phyloP scores from a whole-genome alignment of 35 echinoderm and acorn worm species.

The Apostichopus japonicus region DNA sequence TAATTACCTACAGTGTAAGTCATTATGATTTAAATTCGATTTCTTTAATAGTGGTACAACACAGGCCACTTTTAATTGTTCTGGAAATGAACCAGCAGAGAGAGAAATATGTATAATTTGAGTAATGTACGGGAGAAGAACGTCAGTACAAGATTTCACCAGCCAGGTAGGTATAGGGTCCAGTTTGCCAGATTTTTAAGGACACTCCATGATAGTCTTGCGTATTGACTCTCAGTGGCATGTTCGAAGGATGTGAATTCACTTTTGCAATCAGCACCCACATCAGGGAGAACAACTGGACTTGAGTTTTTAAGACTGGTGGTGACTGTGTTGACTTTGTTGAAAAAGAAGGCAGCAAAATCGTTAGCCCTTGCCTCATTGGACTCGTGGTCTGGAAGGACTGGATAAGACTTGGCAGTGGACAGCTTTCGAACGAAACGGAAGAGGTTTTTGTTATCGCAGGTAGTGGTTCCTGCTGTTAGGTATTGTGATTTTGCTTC shows the following conservation, averaged over 20 bases:
- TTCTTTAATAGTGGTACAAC: conserved; percentile 68
- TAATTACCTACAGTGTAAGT: conserved; percentile 51
- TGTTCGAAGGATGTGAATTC: no score
- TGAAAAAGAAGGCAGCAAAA: no score
- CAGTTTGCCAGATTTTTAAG: not conserved
- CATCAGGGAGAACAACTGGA: no score
- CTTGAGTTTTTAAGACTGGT: no score
- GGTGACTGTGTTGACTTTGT: no score
- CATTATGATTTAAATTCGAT: conserved; percentile 21
- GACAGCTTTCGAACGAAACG: no score
- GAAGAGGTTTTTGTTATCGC: conserved; percentile 30
- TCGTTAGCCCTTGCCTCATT: no score
- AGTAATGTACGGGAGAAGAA: conserved; percentile 14
- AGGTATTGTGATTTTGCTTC: conserved; percentile 25
- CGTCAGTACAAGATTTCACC: conserved; percentile 9
- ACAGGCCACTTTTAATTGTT: not conserved
- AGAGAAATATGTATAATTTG: conserved; percentile 10
- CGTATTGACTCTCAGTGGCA: not conserved
- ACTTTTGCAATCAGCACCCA: no score
- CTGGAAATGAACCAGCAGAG: not conserved
- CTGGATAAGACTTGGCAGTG: no score
- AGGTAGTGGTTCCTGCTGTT: not conserved
- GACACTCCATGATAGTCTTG: no score
- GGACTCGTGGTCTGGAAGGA: no score
- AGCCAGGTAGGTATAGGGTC: conserved; percentile 53